Percentiles rank a stretch among this genome's conserved stretches.
Evolutionary conservation across 2,797 vertebrate species (phyloP).

Genomic region (Knipowitschia caucasica): DNA sequence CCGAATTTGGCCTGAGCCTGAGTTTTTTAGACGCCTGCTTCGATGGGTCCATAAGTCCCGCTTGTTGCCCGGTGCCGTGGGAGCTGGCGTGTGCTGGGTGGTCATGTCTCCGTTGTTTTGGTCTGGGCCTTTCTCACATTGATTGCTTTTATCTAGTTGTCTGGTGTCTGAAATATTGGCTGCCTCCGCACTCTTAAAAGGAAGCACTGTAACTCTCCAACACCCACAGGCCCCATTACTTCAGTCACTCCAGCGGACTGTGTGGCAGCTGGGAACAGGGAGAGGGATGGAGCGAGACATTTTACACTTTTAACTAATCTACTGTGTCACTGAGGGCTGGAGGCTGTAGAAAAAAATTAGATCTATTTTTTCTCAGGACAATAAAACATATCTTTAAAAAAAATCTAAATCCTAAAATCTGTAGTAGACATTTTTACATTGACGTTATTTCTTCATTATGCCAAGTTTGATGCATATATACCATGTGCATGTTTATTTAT

Average conservation of each 20-base stretch:
- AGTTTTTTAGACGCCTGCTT: not conserved
- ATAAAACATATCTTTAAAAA: too few relatives aligned
- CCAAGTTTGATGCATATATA: too few relatives aligned
- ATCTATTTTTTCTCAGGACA: not conserved
- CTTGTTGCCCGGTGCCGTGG: not conserved
- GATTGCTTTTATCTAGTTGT: conserved; percentile 19
- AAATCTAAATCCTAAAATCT: too few relatives aligned
- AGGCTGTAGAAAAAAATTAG: not conserved
- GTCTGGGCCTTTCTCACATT: not conserved
- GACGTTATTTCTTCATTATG: too few relatives aligned
- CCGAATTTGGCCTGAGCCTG: too few relatives aligned
- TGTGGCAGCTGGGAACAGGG: not conserved
- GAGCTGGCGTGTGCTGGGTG: not conserved
- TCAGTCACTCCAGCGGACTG: not conserved
- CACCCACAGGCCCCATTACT: conserved; percentile 20
- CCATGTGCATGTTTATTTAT: too few relatives aligned
- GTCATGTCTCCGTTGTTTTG: conserved; percentile 1
- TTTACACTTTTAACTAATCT: not conserved
- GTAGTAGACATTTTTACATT: too few relatives aligned
- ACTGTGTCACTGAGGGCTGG: not conserved
- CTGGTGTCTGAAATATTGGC: not conserved
- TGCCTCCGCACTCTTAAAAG: conserved; percentile 15
- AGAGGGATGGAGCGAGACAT: conserved; percentile 3
- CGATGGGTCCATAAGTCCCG: not conserved
- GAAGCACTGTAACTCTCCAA: conserved; percentile 13